Base-by-base conservation (phyloP, 2,113 vertebrate genomes). In the Chelonoidis abingdonii region DNA sequence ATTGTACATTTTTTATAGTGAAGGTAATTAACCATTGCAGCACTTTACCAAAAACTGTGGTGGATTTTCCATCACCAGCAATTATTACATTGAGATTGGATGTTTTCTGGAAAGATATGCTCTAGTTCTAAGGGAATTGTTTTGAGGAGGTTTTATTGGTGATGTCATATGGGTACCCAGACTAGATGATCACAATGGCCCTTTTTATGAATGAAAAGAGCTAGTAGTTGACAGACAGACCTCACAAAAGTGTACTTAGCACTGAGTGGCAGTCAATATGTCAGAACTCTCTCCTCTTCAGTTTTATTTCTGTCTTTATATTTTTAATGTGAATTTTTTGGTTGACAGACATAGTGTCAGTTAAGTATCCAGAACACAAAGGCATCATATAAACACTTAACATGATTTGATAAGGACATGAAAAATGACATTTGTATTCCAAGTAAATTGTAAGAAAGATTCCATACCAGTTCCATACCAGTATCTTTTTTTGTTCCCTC, bases 361-460 rank as follows among this genome's bases (percentile, higher is more conserved):
- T 62, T 65, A 65, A 65, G 7, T 2, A 27, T 12, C 65, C 22
- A 53, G 86, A 79, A 6, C 50, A 65, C 38, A 22, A 5, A 65
- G 44, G 44, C 41, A 59, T 86, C 54, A 9, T 86, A 6, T 22
- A 80, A 80, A 81, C 5, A 75, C 44, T 35, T 79, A 62, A 4
- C 3, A 19, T 53, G 19, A n/a, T 65, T 84, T 84, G 80, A 49
- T 22, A 54, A 88, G 52, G 54, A 86, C 4, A 56, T 29, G 10
- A 19, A 72, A 22, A 54, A 86, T n/a, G 19, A 25, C 54, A 79
- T 7, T 22, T 31, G 10, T 54, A 84, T 54, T 89, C 52, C 69
- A 86, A 89, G 92, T 89, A 93, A 94, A 86, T 88, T 21, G 57
- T 54, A 82, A 78, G 53, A 90, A 94, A 57, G 1, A 49, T 56